A percentile compares a stretch with the other conserved stretches of the same genome.
Conservation (phyloP, 2,113 vertebrate genomes). For the Forbesichthys papilliferus region DNA sequence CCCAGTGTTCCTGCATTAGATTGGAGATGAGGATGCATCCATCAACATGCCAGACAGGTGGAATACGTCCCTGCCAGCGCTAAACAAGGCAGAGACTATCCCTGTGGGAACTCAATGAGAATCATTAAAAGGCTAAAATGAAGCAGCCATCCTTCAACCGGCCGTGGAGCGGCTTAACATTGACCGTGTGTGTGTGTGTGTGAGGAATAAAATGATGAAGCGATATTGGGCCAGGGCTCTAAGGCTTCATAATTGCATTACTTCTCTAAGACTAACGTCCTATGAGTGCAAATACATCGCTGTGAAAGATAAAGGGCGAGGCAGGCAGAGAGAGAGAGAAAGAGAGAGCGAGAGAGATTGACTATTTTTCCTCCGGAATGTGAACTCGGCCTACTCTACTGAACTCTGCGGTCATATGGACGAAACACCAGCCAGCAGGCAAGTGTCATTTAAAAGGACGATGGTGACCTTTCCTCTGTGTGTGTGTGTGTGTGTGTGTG, state of each 20-base stretch:
- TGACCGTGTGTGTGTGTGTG: background rate
- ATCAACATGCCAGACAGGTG: slow-evolving; percentile 77
- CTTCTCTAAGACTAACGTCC: background rate
- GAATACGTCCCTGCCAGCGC: slow-evolving; percentile 79
- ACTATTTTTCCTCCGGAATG: slow-evolving; percentile 12
- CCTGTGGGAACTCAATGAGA: slow-evolving; percentile 69
- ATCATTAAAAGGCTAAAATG: slow-evolving; percentile 76
- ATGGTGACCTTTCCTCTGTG: slow-evolving; percentile 51
- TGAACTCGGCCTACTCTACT: slow-evolving; percentile 41
- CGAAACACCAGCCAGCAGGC: slow-evolving; percentile 44
- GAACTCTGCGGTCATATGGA: slow-evolving; percentile 40
- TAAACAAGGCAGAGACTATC: slow-evolving; percentile 75
- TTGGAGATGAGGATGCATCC: slow-evolving; percentile 73
- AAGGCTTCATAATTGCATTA: background rate
- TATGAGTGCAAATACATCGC: background rate
- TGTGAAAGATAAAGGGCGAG: background rate
- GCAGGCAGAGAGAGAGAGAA: too few species aligned
- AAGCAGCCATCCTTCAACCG: slow-evolving; percentile 65
- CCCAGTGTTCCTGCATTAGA: slow-evolving; percentile 66
- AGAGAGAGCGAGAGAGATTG: background rate
- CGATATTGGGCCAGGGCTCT: too few species aligned
- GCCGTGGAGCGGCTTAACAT: slow-evolving; percentile 48
- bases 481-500: slow-evolving; percentile 35
- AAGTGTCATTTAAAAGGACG: slow-evolving; percentile 60
- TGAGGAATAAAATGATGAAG: background rate